Evolutionary conservation across 2,113 vertebrate species (phyloP).

Genomic region (Sardina pilchardus): DNA sequence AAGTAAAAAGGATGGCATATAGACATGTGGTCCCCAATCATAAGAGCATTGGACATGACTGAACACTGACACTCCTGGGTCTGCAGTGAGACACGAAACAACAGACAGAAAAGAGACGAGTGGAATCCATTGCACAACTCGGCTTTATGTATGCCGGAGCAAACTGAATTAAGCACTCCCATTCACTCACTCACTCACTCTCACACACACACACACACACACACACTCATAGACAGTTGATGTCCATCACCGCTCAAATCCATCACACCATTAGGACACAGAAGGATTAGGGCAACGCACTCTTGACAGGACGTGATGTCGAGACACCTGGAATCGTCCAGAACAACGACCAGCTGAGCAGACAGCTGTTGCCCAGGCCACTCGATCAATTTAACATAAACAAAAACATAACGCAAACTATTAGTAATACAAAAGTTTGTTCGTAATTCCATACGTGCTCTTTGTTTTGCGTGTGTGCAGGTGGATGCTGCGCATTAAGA

Average conservation of each 20-base stretch:
- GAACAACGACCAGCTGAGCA: not conserved
- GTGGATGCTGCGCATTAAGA: not conserved
- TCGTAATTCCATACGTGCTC: not conserved
- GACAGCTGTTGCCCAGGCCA: not conserved
- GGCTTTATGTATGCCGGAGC: not conserved
- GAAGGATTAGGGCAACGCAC: not conserved
- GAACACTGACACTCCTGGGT: not conserved
- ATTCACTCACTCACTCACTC: not conserved
- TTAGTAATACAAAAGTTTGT: not conserved
- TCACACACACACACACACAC: constrained; percentile 21
- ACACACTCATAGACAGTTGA: constrained; percentile 38
- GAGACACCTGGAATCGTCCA: not conserved
- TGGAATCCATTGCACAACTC: not conserved
- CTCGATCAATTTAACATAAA: not conserved
- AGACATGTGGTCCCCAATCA: not conserved
- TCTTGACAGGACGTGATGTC: not conserved
- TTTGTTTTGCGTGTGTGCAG: not conserved
- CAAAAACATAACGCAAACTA: not conserved
- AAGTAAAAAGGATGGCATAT: not conserved
- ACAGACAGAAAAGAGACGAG: not conserved
- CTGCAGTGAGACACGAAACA: not conserved
- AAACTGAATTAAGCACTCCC: not conserved
- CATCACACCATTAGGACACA: not conserved
- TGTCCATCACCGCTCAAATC: not conserved
- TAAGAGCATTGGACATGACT: not conserved